These are phyloP conservation scores for Agelastica alni DNA, from an alignment of 2,888 invertebrate genomes.

Conservation along the genomic window DNA sequence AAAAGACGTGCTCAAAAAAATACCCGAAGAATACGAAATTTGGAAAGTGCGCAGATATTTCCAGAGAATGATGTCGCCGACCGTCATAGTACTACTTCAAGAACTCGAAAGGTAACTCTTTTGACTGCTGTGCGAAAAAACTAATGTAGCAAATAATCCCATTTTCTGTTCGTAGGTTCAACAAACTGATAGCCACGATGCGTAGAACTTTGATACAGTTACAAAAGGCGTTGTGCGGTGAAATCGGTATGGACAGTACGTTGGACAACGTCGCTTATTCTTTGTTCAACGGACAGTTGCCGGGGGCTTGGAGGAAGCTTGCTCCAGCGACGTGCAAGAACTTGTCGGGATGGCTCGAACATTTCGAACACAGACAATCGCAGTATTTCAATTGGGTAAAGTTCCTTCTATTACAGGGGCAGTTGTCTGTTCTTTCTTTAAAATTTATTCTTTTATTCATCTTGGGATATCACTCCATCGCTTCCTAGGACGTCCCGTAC, in stretches of 20 bases:
- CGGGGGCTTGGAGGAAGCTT: slow-evolving; percentile 76
- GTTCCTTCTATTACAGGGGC: no score
- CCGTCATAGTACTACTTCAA: slow-evolving; percentile 84
- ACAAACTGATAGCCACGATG: slow-evolving; percentile 75
- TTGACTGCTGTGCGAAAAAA: no score
- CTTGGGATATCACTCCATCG: no score
- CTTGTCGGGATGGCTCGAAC: slow-evolving; percentile 87
- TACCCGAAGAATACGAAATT: slow-evolving; percentile 79
- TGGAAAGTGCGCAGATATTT: slow-evolving; percentile 75
- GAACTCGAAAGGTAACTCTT: slow-evolving; percentile 81
- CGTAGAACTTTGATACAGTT: slow-evolving; percentile 71
- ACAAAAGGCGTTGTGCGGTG: slow-evolving; percentile 84
- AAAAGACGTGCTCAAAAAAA: slow-evolving; percentile 74
- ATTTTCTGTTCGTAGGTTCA: slow-evolving; percentile 63
- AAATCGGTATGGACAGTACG: slow-evolving; percentile 87
- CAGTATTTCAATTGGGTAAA: slow-evolving; percentile 80
- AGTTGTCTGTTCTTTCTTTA: no score
- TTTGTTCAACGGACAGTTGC: slow-evolving; percentile 84
- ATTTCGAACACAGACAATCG: slow-evolving; percentile 71
- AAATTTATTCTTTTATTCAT: no score
- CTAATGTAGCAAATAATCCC: no score
- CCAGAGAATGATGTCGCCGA: slow-evolving; percentile 80
- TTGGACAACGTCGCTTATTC: slow-evolving; percentile 82
- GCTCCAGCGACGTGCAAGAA: slow-evolving; percentile 86
- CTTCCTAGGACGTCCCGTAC: no score